phyloP scores from a whole-genome alignment of 1,140 invertebrate genomes.

The Hyles vespertilio region DNA sequence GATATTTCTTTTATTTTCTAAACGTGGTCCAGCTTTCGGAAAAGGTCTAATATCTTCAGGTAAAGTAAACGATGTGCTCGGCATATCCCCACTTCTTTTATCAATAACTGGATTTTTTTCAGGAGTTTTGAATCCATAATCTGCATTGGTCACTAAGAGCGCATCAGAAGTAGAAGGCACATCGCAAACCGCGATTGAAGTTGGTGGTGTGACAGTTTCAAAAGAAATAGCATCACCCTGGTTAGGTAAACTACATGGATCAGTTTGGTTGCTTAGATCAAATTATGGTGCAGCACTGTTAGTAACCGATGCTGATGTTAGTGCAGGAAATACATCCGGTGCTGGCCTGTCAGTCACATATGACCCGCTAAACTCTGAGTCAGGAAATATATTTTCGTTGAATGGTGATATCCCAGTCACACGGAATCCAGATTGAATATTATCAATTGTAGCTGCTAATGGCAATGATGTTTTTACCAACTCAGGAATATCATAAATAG shows the following conservation, averaged over 20 bases:
- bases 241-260: background rate
- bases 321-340: background rate
- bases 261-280: background rate
- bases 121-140: too few relatives aligned
- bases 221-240: background rate
- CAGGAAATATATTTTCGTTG: background rate
- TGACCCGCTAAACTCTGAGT: background rate
- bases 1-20: background rate
- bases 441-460: background rate
- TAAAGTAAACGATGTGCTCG: background rate
- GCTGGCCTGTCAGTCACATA: slow-evolving; percentile 3
- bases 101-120: too few relatives aligned
- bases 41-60: slow-evolving; percentile 8
- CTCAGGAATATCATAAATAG: slow-evolving; percentile 42
- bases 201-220: background rate
- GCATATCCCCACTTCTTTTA: too few relatives aligned
- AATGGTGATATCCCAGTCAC: slow-evolving; percentile 1
- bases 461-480: slow-evolving; percentile 10
- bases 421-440: slow-evolving; percentile 2
- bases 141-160: background rate
- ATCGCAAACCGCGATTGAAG: background rate
- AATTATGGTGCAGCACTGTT: background rate
- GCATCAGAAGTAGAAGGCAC: slow-evolving; percentile 2
- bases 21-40: slow-evolving; percentile 10
- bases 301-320: background rate